phyloP scores from a whole-genome alignment of 1,140 invertebrate species.

The Mycetomoellerius zeteki region DNA sequence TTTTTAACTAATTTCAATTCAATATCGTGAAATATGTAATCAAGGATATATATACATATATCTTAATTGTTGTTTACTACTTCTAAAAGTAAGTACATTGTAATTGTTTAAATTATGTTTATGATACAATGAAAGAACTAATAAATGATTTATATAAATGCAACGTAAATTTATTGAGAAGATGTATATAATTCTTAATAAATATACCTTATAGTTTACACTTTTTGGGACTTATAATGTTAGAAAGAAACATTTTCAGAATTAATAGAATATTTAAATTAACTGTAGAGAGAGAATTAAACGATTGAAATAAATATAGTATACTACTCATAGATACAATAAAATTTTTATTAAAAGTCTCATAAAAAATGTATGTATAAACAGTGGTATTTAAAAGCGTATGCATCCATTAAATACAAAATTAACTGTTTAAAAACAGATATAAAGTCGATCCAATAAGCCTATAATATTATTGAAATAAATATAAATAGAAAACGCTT shows the following conservation, averaged over 20 bases:
- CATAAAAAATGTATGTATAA: not conserved
- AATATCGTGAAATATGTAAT: not conserved
- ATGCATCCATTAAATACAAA: too few species aligned
- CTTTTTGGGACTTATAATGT: not conserved
- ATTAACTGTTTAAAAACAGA: too few species aligned
- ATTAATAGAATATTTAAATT: not conserved
- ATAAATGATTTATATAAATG: not conserved
- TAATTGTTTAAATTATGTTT: not conserved
- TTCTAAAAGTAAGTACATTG: not conserved
- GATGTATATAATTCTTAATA: not conserved
- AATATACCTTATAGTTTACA: too few species aligned
- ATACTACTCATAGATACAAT: not conserved
- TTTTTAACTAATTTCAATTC: not conserved
- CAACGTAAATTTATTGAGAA: not conserved
- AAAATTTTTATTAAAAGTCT: not conserved
- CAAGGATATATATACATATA: not conserved
- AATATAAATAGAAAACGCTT: too few species aligned
- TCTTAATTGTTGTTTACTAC: not conserved
- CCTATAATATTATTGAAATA: too few species aligned
- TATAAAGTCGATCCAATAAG: too few species aligned
- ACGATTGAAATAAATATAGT: not conserved
- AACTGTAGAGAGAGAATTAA: too few species aligned
- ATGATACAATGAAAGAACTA: not conserved
- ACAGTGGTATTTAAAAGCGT: too few species aligned
- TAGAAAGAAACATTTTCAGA: not conserved